phyloP scores from a whole-genome alignment of 2,113 vertebrate species.

The Xerus inauris region DNA sequence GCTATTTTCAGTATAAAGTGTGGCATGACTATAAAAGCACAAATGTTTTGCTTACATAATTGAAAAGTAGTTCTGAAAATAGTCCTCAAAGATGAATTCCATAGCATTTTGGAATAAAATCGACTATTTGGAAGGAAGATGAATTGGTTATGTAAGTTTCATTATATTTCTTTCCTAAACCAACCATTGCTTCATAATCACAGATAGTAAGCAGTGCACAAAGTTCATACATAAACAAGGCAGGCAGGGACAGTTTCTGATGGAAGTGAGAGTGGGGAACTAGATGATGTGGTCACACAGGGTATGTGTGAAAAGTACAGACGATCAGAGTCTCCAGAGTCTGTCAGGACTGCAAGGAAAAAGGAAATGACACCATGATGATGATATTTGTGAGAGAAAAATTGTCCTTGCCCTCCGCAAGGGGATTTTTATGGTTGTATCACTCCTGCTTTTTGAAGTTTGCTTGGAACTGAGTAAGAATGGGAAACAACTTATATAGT shows the following conservation, averaged over 20 bases:
- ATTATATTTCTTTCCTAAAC: background rate
- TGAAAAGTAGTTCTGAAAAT: background rate
- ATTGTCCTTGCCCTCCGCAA: background rate
- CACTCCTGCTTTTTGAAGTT: slow-evolving; percentile 13
- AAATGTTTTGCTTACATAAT: background rate
- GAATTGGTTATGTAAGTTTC: background rate
- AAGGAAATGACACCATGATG: background rate
- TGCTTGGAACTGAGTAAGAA: background rate
- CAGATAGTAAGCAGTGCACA: background rate
- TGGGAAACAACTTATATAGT: background rate
- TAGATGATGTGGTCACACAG: background rate
- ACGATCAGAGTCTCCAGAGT: background rate
- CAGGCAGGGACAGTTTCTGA: background rate
- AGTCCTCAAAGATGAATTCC: background rate
- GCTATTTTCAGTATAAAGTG: background rate
- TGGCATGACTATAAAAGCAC: background rate
- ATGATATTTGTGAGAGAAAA: background rate
- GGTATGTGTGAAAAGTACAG: background rate
- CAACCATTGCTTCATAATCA: background rate
- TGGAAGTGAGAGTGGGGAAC: background rate
- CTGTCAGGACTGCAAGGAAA: background rate
- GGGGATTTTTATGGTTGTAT: background rate
- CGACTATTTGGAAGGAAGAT: background rate
- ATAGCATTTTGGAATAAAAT: background rate
- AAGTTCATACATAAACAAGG: too few relatives aligned